Percentiles rank a stretch among this genome's conserved stretches.
Evolutionary conservation across 2,888 invertebrate species (phyloP).

Genomic region (Melieria picta): DNA sequence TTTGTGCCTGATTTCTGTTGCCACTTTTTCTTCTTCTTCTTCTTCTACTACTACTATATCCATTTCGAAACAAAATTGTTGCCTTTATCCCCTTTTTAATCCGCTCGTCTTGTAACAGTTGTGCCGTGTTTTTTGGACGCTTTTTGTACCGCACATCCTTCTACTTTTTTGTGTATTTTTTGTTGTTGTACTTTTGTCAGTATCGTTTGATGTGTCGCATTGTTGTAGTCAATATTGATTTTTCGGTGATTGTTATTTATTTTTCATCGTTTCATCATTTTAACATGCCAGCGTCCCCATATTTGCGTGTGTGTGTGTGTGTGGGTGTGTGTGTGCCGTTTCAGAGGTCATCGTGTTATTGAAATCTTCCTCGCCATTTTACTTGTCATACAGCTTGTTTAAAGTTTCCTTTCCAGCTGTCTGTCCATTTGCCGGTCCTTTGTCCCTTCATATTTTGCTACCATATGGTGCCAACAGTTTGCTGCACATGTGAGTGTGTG

Average conservation of each 20-base stretch:
- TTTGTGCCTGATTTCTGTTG: too few species aligned
- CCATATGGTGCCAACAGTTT: not conserved
- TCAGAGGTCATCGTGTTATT: not conserved
- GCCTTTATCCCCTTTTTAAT: too few species aligned
- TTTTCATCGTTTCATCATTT: slow-evolving; percentile 9
- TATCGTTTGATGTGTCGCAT: not conserved
- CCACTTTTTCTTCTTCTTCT: too few species aligned
- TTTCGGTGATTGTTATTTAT: slow-evolving; percentile 24
- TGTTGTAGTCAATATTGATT: slow-evolving; percentile 18
- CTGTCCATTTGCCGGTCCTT: not conserved
- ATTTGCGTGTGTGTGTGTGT: not conserved
- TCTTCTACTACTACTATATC: too few species aligned
- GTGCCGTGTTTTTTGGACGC: not conserved
- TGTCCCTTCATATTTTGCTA: not conserved
- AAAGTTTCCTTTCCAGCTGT: not conserved
- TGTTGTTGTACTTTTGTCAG: not conserved
- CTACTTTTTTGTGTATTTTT: not conserved
- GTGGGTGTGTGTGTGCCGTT: not conserved
- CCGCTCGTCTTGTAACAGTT: slow-evolving; percentile 8
- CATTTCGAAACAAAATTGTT: too few species aligned
- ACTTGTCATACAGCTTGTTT: not conserved
- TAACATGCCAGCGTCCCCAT: not conserved
- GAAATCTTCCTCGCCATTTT: slow-evolving; percentile 1
- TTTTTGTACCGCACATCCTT: not conserved
- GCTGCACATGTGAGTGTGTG: not conserved